These are phyloP conservation scores for Tachystola acroxantha DNA, from an alignment of 2,888 invertebrate genomes.

Conservation along the genomic window DNA sequence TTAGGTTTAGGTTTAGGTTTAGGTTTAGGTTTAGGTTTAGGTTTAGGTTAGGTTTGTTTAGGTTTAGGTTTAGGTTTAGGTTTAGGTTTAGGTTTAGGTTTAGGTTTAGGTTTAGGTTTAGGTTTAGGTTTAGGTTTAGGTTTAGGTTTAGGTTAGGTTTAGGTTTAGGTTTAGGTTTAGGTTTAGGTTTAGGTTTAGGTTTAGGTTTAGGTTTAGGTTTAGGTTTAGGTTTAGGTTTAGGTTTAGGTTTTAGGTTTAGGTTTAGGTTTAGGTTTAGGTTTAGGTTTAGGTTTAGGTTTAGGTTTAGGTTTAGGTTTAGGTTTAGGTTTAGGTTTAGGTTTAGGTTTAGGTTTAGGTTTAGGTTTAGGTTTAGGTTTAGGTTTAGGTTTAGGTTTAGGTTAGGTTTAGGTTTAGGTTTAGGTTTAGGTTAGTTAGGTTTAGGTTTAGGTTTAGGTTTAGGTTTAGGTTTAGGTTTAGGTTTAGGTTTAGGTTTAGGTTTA, in stretches of 20 bases:
- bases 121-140: constrained; percentile 6
- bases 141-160: constrained; percentile 9
- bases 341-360: too few species aligned
- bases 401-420: not conserved
- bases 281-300: too few species aligned
- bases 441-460: constrained; percentile 8
- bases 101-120: constrained; percentile 7
- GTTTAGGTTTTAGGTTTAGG: not conserved
- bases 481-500: constrained; percentile 9
- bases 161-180: constrained; percentile 5
- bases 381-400: not conserved
- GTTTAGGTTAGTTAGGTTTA: constrained; percentile 9
- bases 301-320: too few species aligned
- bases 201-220: constrained; percentile 5
- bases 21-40: too few species aligned
- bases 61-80: not conserved
- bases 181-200: constrained; percentile 5
- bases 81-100: constrained; percentile 10
- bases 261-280: not conserved
- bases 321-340: constrained; percentile 13
- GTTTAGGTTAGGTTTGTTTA: not conserved
- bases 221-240: constrained; percentile 1
- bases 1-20: too few species aligned
- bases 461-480: constrained; percentile 5
- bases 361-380: too few species aligned